Evolutionary conservation across 2,113 vertebrate genomes (phyloP), one percentile per base, ranked within the genome.

Genomic region (Jacana jacana): DNA sequence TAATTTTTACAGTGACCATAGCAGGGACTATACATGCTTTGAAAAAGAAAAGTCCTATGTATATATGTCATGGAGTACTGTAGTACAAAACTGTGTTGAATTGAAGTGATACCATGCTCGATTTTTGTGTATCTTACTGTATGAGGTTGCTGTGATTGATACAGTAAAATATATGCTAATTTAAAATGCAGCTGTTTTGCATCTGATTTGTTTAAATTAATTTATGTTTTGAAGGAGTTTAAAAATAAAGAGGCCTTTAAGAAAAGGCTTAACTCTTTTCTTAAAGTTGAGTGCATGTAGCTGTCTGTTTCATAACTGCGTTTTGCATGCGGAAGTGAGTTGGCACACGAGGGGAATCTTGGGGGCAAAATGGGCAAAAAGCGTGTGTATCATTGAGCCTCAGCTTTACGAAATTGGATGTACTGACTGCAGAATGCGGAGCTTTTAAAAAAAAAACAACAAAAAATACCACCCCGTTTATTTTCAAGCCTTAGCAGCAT

Each of bases 111-210:
- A 92, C 95, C 88, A 42, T 95, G 92, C 93, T 94, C 95, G 96
- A 97, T 97, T 96, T 95, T 94, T 97, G 98, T 98, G 97, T 97
- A 97, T 96, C 97, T 98, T 96, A 95, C 86, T 97, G 96, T 98
- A 95, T 95, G 94, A 96, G 95, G 79, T 97, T 98, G 98, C 97
- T 96, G 98, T 98, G 98, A 96, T 92, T 77, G 88, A 97, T 97
- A 96, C 91, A 95, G 97, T 97, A 97, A 96, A 98, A 97, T 97
- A 96, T 97, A 97, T 98, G 93, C 96, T 95, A 97, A 97, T 98
- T 97, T 96, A 98, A 98, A 97, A 97, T 85, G 96, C 97, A 98
- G 91, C 81, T 97, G 97, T 65, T 98, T 98, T 97, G 97, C 96
- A 97, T 98, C 97, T 97, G 96, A 92, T 98, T 98, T 98, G 97